These are phyloP conservation scores for Alcedo quadribrachys DNA, from an alignment of 2,797 vertebrate species.

Conservation along the genomic window DNA sequence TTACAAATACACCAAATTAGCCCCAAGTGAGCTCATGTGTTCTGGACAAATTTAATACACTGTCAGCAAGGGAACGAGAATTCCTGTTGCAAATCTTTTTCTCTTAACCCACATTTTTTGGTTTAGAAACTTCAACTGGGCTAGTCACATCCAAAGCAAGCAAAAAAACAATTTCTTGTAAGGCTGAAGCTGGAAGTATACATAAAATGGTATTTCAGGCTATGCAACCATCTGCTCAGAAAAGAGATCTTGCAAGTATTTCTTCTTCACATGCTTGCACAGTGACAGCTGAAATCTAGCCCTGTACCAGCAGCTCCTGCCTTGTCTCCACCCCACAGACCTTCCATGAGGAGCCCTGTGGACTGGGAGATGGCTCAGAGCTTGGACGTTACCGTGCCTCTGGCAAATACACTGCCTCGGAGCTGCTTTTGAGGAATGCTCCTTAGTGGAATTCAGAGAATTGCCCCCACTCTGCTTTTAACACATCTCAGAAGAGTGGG, in stretches of 20 bases:
- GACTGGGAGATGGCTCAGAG: neutral
- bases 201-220: neutral
- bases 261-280: neutral
- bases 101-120: neutral
- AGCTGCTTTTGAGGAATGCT: neutral
- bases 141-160: slow-evolving; percentile 11
- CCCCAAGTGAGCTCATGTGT: neutral
- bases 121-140: slow-evolving; percentile 2
- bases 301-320: neutral
- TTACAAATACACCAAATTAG: neutral
- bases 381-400: neutral
- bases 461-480: neutral
- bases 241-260: neutral
- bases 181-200: neutral
- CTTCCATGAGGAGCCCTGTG: neutral
- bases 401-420: neutral
- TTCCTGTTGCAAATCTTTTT: neutral
- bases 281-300: neutral
- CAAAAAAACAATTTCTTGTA: neutral
- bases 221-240: neutral
- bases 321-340: neutral
- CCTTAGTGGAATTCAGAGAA: neutral
- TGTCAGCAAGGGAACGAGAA: neutral
- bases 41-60: neutral
- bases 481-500: neutral